Conservation (phyloP, 1,140 invertebrate genomes). For the Calosoma granatense region DNA sequence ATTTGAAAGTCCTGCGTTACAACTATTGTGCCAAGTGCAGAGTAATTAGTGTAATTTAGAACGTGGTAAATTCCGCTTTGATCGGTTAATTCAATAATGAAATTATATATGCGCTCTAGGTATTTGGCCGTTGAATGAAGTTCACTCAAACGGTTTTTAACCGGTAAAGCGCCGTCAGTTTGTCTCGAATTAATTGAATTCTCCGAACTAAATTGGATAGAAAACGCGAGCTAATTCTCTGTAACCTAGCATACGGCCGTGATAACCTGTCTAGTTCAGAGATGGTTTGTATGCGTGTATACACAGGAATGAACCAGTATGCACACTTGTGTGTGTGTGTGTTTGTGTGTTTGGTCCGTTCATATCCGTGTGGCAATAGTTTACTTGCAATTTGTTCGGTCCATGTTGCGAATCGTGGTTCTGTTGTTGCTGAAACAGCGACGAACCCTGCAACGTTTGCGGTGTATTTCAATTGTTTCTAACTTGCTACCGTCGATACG, state of each 20-base stretch:
- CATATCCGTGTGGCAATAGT: background rate
- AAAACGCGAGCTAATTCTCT: background rate
- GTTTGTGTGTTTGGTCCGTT: background rate
- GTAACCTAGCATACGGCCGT: background rate
- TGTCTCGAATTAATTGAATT: background rate
- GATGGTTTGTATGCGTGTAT: no score
- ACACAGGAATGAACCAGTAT: no score
- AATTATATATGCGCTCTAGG: no score
- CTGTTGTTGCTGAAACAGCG: constrained; percentile 15
- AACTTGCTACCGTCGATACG: constrained; percentile 15
- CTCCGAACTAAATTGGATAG: background rate
- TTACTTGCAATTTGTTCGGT: background rate
- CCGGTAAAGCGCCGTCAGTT: no score
- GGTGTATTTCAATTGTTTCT: constrained; percentile 18
- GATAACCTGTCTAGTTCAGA: background rate
- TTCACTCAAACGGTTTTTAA: no score
- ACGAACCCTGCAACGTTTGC: constrained; percentile 16
- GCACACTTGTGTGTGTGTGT: no score
- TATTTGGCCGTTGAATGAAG: no score
- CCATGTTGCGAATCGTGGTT: background rate
- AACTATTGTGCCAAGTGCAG: no score
- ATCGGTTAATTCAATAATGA: no score
- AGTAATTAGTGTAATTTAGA: no score
- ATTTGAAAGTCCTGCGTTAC: no score
- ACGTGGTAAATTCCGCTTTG: no score